A percentile compares a stretch with the other conserved stretches of the same genome.
phyloP scores from a whole-genome alignment of 1,140 invertebrate species.

The Panagrolaimus sp. region DNA sequence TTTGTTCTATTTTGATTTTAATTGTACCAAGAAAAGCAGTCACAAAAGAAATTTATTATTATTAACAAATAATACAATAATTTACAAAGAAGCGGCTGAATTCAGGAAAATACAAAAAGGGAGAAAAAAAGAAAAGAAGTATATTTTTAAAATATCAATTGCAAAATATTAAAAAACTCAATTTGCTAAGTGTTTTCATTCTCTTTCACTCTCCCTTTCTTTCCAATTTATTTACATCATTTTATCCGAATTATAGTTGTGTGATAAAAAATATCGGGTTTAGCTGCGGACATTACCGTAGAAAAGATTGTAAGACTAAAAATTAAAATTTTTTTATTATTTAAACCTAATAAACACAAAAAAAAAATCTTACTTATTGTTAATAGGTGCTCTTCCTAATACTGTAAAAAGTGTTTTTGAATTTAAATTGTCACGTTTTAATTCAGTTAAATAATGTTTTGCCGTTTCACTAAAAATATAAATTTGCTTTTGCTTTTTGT shows the following conservation, averaged over 20 bases:
- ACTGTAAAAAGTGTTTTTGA: slow-evolving; percentile 61
- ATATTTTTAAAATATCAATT: no score
- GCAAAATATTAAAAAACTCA: no score
- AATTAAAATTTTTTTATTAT: not conserved
- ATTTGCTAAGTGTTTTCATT: not conserved
- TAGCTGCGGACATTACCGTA: slow-evolving; percentile 35
- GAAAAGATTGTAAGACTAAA: slow-evolving; percentile 39
- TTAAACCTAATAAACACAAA: not conserved
- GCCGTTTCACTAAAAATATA: slow-evolving; percentile 56
- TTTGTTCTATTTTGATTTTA: no score
- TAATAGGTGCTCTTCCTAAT: slow-evolving; percentile 63
- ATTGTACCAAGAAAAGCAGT: no score
- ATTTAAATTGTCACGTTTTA: slow-evolving; percentile 50
- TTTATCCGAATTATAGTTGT: not conserved
- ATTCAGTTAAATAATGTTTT: slow-evolving; percentile 31
- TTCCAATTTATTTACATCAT: not conserved
- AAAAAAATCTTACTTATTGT: slow-evolving; percentile 61
- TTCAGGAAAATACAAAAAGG: no score
- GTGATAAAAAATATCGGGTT: slow-evolving; percentile 32
- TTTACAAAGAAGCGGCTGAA: no score
- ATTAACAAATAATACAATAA: no score
- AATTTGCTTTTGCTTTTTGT: slow-evolving; percentile 11
- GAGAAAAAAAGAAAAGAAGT: no score
- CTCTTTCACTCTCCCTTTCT: no score
- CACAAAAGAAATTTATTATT: no score